phyloP scores from a whole-genome alignment of 2,888 invertebrate species.

The Cactoblastis cactorum region DNA sequence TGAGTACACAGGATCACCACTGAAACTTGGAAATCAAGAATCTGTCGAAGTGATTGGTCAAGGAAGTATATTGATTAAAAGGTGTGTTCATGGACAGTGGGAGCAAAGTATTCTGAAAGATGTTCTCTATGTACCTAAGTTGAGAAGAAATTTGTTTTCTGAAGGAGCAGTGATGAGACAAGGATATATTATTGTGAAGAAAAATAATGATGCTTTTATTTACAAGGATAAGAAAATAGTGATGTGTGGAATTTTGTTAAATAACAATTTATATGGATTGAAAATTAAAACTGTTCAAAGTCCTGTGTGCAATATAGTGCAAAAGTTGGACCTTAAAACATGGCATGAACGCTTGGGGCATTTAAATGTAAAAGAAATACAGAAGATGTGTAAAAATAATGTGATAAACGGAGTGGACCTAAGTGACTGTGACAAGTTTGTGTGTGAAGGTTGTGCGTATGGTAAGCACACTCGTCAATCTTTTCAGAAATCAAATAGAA shows the following conservation, averaged over 20 bases:
- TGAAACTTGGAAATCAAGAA: neutral
- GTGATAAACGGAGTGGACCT: neutral
- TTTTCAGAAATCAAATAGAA: neutral
- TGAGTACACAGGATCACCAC: neutral
- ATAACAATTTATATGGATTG: neutral
- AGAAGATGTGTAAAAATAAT: conserved; percentile 3
- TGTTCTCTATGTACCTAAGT: neutral
- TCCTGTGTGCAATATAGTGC: neutral
- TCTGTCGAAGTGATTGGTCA: neutral
- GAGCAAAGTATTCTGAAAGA: neutral
- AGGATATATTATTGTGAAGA: neutral
- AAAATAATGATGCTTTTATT: neutral
- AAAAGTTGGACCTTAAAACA: neutral
- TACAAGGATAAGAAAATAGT: neutral
- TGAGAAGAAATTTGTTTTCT: neutral
- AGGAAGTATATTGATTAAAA: neutral
- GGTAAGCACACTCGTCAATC: conserved; percentile 14
- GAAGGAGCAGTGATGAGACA: neutral
- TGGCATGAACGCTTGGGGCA: neutral
- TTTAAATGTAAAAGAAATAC: neutral
- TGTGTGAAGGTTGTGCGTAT: neutral
- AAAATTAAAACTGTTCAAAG: neutral
- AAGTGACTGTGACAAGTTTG: neutral
- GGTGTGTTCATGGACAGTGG: neutral
- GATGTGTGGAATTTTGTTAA: neutral